Base-by-base conservation (phyloP, 2,113 vertebrate genomes). In the Anolis carolinensis region DNA sequence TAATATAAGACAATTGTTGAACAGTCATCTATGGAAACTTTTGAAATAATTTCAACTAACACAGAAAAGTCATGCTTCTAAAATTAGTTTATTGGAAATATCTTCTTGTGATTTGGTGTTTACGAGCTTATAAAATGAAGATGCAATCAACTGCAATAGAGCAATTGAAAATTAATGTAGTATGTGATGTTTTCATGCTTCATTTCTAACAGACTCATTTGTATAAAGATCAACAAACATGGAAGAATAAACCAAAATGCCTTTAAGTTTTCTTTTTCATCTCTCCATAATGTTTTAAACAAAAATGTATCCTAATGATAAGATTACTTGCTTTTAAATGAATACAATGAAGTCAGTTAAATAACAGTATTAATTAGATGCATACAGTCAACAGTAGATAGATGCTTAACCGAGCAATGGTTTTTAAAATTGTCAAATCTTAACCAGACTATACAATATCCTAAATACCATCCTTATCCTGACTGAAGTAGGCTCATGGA, bases 111-210 rank as follows among this genome's bases (percentile, higher is more conserved):
- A 10, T 76, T 50, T 50, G 27, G 30, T 74, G 82, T 84, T 84
- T 48, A 50, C 30, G 10, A 76, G 39, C 62, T 25, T 67, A 10
- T 67, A 36, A 84, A 67, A 84, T 67, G 27, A 77, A 67, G n/a
- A 76, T 84, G 59, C 59, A 84, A 65, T 20, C 72, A 65, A 50
- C 6, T 67, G 39, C 10, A 3, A 63, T 52, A 50, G 11, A 67
- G 9, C 73, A 76, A 67, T 44, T 67, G 36, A 76, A 76, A 76
- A 67, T 84, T 84, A 84, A 65, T 84, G 55, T 63, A 25, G 55
- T 62, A 63, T 74, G 52, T 84, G 25, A 65, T 65, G 55, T 75
- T 83, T 25, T 83, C 55, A 63, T 83, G 71, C 70, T 30, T 62
- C 36, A 62, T 18, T 83, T 83, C 34, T 39, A 27, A 34, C 18